phyloP scores from a whole-genome alignment of 1,140 invertebrate species.

The Brachystomella parvula region DNA sequence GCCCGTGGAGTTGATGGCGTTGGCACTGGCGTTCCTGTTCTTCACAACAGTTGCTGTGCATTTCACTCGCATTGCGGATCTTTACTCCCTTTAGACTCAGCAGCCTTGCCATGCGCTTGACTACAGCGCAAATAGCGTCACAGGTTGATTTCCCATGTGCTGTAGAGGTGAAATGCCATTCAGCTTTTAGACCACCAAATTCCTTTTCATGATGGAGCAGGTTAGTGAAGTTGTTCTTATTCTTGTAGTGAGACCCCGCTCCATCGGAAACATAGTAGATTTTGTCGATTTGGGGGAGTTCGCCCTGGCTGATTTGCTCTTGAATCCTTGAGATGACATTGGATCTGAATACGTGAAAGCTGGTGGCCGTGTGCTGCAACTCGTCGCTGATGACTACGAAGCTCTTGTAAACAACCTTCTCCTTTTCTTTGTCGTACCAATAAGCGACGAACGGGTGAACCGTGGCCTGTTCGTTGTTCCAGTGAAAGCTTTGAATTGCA shows the following conservation, averaged over 20 bases:
- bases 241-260: conserved; percentile 41
- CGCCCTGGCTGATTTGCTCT: conserved; percentile 16
- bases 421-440: conserved; percentile 10
- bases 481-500: conserved; percentile 31
- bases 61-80: too few species aligned
- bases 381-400: conserved; percentile 18
- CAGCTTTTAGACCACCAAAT: conserved; percentile 38
- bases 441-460: conserved; percentile 34
- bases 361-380: background rate
- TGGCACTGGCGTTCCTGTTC: too few species aligned
- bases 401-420: background rate
- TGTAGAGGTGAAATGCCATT: conserved; percentile 41
- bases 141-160: conserved; percentile 43
- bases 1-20: too few species aligned
- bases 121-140: conserved; percentile 40
- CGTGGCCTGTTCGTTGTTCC: conserved; percentile 35
- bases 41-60: too few species aligned
- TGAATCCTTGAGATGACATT: background rate
- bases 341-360: conserved; percentile 3
- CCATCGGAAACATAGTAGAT: conserved; percentile 41
- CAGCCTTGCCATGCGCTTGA: conserved; percentile 34
- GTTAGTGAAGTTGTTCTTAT: conserved; percentile 40
- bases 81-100: conserved; percentile 3
- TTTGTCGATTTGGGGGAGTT: conserved; percentile 33
- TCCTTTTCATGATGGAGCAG: conserved; percentile 38